Evolutionary conservation across 2,888 invertebrate species (phyloP), one percentile per base, ranked within the genome.

Genomic region (Drosophila rubida): DNA sequence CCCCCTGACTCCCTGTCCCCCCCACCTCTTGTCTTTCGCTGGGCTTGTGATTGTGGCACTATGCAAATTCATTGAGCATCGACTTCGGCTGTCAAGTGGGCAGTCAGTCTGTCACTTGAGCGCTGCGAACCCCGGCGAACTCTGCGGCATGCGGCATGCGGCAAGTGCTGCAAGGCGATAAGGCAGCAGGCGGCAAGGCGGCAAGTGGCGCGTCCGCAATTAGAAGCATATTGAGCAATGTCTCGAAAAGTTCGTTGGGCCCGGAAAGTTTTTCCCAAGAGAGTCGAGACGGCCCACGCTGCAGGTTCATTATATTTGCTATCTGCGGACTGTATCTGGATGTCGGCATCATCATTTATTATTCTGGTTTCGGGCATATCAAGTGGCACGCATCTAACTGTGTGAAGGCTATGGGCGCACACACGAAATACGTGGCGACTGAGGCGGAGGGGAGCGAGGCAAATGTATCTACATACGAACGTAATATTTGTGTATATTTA

Each of bases 331-430:
- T 46, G 50, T 62, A 57, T 58, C 61, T 75, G 37, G 71, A 57
- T 62, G 50, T 55, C 81, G 65, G 87, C 69, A 51, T 62, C 71
- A 65, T 63, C 87, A 88, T 82, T 88, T 88, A 66, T 84, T 87
- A 82, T 88, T 80, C 88, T 84, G 77, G 71, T 81, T 80, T 87
- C 61, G 71, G 75, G 70, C 84, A 70, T 88, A 81, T 81, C 81
- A 75, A 87, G 80, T 88, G 80, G 88, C 88, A 83, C 66, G 84
- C 87, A 81, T 80, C 80, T 88, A 72, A 83, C 87, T 88, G 69
- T 81, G 80, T 88, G 88, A 81, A 81, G 80, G 80, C 80, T 86
- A 58, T 57, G 77, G 41, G 54, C 53, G 50, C 45, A n/a, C 72
- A 25, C 25, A 25, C 7, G 25, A 25, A 19, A 19, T 19, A 19